Percentiles rank a stretch among this genome's conserved stretches.
These are phyloP conservation scores for Mormyrus iriodes DNA, from an alignment of 2,113 vertebrate species.

Conservation along the genomic window DNA sequence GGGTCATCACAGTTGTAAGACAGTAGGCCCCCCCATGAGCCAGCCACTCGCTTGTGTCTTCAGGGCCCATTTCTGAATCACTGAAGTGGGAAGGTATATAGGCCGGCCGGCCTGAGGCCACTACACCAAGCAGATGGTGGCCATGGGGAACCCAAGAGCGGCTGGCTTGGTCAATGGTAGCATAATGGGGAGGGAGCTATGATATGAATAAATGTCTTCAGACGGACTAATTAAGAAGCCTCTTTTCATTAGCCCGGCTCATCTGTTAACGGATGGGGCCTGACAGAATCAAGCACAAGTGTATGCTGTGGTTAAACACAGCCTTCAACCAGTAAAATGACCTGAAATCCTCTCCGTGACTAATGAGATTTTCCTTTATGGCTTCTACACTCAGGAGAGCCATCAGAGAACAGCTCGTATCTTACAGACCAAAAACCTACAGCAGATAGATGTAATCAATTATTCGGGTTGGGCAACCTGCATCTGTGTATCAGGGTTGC, in stretches of 20 bases:
- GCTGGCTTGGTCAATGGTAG: conserved; percentile 65
- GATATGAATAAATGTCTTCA: conserved; percentile 73
- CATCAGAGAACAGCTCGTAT: conserved; percentile 29
- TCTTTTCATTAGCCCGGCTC: conserved; percentile 73
- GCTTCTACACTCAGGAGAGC: conserved; percentile 19
- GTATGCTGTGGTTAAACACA: conserved; percentile 47
- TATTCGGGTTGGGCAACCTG: background rate
- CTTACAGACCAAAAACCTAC: conserved; percentile 24
- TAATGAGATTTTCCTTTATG: conserved; percentile 42
- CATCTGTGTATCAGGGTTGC: background rate
- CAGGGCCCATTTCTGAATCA: conserved; percentile 61
- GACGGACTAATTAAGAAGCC: conserved; percentile 78
- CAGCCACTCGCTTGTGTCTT: conserved; percentile 41
- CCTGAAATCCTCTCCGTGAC: conserved; percentile 40
- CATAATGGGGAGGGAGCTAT: conserved; percentile 60
- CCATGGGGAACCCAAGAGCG: conserved; percentile 65
- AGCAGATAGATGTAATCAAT: conserved; percentile 15
- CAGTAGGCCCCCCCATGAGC: conserved; percentile 31
- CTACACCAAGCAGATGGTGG: conserved; percentile 78
- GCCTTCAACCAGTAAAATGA: conserved; percentile 38
- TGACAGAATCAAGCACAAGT: conserved; percentile 58
- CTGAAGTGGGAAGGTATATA: conserved; percentile 60
- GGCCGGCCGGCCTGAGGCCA: conserved; percentile 29
- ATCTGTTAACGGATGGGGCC: conserved; percentile 71
- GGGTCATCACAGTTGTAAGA: conserved; percentile 34